Evolutionary conservation across 2,888 invertebrate species (phyloP).

Genomic region (Andrena flavipes): DNA sequence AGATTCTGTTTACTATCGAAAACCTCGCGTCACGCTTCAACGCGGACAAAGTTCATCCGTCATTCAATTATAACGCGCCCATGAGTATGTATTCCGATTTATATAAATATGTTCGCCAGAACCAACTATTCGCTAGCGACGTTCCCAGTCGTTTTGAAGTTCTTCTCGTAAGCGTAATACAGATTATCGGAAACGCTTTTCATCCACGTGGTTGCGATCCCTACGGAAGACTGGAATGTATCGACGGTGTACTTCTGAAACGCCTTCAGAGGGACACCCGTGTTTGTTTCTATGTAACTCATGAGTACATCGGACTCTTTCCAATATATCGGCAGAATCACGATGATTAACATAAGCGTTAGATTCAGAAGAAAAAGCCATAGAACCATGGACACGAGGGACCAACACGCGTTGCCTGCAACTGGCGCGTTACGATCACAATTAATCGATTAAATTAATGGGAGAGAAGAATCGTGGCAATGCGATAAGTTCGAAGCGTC

Average conservation of each 20-base stretch:
- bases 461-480: not conserved
- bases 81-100: not conserved
- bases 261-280: constrained; percentile 73
- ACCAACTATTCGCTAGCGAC: constrained; percentile 1
- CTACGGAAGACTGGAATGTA: constrained; percentile 9
- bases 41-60: not conserved
- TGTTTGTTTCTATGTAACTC: constrained; percentile 71
- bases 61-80: not conserved
- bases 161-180: constrained; percentile 33
- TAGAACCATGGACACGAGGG: constrained; percentile 63
- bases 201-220: constrained; percentile 22
- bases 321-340: constrained; percentile 74
- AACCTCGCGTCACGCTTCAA: not conserved
- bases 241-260: constrained; percentile 71
- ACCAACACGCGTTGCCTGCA: constrained; percentile 46
- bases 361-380: constrained; percentile 66
- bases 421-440: not conserved
- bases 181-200: constrained; percentile 25
- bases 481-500: not conserved
- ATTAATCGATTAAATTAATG: not conserved
- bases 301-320: constrained; percentile 70
- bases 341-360: constrained; percentile 49
- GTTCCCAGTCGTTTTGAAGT: constrained; percentile 25
- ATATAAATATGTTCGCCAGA: not conserved
- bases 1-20: not conserved